Evolutionary conservation across 2,888 invertebrate genomes (phyloP), one percentile per base, ranked within the genome.

Genomic region (Brassicogethes aeneus): DNA sequence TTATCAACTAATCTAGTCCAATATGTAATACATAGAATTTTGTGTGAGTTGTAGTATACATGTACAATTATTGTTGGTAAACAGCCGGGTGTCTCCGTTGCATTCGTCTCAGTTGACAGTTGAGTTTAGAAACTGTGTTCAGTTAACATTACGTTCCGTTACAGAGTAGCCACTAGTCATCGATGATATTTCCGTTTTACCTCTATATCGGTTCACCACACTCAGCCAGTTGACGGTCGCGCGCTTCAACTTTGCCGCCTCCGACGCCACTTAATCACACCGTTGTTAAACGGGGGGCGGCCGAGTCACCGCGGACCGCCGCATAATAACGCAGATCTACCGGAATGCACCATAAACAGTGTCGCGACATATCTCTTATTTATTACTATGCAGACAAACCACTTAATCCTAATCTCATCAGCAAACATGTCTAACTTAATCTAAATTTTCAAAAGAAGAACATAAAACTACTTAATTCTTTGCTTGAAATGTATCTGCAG

Each of bases 41-140:
- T 70, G 70, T 71, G 70, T 72, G 71, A 69, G 68, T 70, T 71
- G 70, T 72, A 71, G 71, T 70, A 70, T 72, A 72, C 70, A 69
- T 69, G 68, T 68, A 72, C 70, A 70, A 71, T 70, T 23, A 23
- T 23, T 71, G 70, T 70, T 71, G 69, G 68, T 69, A 68, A 57
- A 64, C 55, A 53, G 57, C 64, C 66, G 66, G 64, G 66, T 66
- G 68, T 65, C 67, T 62, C 62, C 61, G 56, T 65, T 58, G 47
- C 55, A 51, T 61, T 56, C 43, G 40, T 48, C 50, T 57, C 42
- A 45, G 53, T 62, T 60, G 44, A 40, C 32, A 33, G 47, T 52
- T 59, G 36, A 43, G 55, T 60, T 59, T 50, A 54, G 54, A 53
- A 53, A 56, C 52, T 63, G 36, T 52, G 59, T 65, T 62, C 45